Percentiles rank a stretch among this genome's conserved stretches.
These are phyloP conservation scores for Rhyacophila evoluta DNA, from an alignment of 2,888 invertebrate genomes.

Conservation along the genomic window DNA sequence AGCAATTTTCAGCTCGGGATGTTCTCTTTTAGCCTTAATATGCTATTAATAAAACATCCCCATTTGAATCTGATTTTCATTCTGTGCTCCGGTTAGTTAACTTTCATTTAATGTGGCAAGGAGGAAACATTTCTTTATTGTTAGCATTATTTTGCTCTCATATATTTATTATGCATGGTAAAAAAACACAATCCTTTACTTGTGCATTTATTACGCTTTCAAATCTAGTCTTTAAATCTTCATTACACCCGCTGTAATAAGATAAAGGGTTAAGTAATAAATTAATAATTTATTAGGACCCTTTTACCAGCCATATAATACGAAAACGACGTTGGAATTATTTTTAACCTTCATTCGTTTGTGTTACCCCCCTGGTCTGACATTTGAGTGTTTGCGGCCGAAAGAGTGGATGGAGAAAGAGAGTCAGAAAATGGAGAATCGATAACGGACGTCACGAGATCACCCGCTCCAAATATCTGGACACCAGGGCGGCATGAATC, in stretches of 20 bases:
- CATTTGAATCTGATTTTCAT: too few relatives aligned
- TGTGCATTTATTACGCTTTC: neutral
- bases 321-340: constrained; percentile 3
- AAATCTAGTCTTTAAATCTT: constrained; percentile 14
- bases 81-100: too few relatives aligned
- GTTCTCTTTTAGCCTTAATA: too few relatives aligned
- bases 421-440: constrained; percentile 13
- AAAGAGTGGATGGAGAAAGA: constrained; percentile 8
- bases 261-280: neutral
- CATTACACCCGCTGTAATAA: constrained; percentile 3
- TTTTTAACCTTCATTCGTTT: constrained; percentile 22
- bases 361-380: neutral
- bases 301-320: neutral
- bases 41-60: too few relatives aligned
- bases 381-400: constrained; percentile 10
- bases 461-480: constrained; percentile 40
- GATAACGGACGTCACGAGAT: constrained; percentile 45
- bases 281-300: constrained; percentile 24
- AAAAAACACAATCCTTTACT: neutral
- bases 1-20: too few relatives aligned
- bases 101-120: too few relatives aligned
- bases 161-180: neutral
- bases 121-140: neutral
- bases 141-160: neutral
- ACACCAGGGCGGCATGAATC: constrained; percentile 11